Conservation (phyloP, 1,140 invertebrate genomes). For the Trichomalopsis sarcophagae region DNA sequence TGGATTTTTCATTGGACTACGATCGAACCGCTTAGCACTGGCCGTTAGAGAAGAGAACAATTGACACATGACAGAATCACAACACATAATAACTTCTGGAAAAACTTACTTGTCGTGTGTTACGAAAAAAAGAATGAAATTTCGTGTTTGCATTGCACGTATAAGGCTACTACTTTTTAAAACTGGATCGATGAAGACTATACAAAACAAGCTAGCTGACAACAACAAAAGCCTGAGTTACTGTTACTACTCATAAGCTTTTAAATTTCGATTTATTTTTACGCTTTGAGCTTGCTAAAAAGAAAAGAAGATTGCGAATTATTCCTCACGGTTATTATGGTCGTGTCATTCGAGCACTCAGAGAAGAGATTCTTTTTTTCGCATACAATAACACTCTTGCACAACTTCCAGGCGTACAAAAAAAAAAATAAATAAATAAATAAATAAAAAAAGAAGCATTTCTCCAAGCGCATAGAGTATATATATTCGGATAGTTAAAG, state of each 20-base stretch:
- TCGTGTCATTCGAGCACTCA: neutral
- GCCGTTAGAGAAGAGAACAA: neutral
- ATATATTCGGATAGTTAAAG: neutral
- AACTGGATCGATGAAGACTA: neutral
- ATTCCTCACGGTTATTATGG: neutral
- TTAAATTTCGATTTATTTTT: slow-evolving; percentile 6
- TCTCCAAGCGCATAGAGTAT: neutral
- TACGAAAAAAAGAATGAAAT: slow-evolving; percentile 5
- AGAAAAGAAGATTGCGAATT: slow-evolving; percentile 4
- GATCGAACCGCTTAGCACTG: neutral
- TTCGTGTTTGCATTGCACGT: neutral
- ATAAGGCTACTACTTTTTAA: neutral
- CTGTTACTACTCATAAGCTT: neutral
- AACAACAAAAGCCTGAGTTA: neutral
- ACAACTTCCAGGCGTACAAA: neutral
- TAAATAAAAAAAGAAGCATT: slow-evolving; percentile 1
- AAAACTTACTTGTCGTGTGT: neutral
- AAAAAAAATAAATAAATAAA: no score
- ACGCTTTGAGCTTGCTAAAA: slow-evolving; percentile 3
- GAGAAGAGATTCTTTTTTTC: slow-evolving; percentile 4
- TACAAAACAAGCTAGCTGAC: slow-evolving; percentile 1
- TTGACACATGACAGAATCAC: neutral
- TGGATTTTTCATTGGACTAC: neutral
- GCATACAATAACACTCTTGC: neutral
- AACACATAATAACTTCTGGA: neutral